These are phyloP conservation scores for Pterocles gutturalis DNA, from an alignment of 2,113 vertebrate genomes.

Conservation along the genomic window DNA sequence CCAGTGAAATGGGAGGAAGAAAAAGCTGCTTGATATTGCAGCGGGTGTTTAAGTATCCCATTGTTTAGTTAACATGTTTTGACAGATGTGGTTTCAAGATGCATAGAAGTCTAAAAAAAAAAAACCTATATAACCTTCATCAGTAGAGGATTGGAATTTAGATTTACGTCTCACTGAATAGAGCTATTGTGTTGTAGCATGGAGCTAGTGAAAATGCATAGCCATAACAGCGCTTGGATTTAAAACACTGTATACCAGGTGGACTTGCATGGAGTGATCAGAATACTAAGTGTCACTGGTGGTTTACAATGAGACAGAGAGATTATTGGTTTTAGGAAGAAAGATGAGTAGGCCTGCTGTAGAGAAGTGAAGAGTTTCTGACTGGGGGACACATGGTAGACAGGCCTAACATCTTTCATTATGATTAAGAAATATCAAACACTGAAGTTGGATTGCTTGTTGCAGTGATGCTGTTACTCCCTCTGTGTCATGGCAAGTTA, in stretches of 20 bases:
- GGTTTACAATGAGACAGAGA: not conserved
- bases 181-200: not conserved
- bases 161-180: conserved; percentile 25
- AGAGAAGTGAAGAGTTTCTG: not conserved
- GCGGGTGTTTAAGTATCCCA: not conserved
- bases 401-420: conserved; percentile 7
- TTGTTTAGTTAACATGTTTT: conserved; percentile 39
- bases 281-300: not conserved
- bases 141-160: not conserved
- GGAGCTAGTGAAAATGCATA: not conserved
- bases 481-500: not conserved
- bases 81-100: conserved; percentile 33
- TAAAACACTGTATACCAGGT: conserved; percentile 23
- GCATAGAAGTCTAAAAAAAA: not conserved
- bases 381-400: not conserved
- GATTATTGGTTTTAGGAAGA: conserved; percentile 49
- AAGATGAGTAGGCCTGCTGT: not conserved
- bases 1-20: not conserved
- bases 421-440: not conserved
- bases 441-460: not conserved
- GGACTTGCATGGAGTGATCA: not conserved
- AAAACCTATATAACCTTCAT: conserved; percentile 3
- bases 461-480: not conserved
- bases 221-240: not conserved
- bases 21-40: conserved; percentile 41